Evolutionary conservation across 2,113 vertebrate species (phyloP).

Genomic region (Urocynchramus pylzowi): DNA sequence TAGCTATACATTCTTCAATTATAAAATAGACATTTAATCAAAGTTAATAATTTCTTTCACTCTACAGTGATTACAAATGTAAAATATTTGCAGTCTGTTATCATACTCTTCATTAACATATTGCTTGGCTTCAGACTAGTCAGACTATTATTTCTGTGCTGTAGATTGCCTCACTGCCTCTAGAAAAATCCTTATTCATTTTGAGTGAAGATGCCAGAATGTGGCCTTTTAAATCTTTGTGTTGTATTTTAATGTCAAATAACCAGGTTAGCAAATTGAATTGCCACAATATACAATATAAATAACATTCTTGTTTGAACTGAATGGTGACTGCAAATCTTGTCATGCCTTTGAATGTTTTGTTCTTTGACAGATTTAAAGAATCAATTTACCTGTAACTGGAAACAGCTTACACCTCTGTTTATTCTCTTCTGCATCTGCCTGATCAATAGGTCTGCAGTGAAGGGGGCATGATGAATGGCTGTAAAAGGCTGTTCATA

Average conservation of each 20-base stretch:
- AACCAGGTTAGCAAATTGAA: background rate
- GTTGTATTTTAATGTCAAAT: background rate
- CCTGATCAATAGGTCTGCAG: background rate
- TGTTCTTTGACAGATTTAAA: background rate
- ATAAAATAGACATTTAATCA: background rate
- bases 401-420: background rate
- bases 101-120: background rate
- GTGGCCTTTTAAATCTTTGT: background rate
- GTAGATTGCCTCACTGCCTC: background rate
- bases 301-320: background rate
- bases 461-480: background rate
- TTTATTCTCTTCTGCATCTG: background rate
- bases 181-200: background rate
- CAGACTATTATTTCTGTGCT: background rate
- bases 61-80: background rate
- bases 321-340: background rate
- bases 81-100: background rate
- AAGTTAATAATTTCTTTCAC: constrained; percentile 13
- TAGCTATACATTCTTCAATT: background rate
- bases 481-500: background rate
- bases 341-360: background rate
- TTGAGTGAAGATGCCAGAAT: background rate
- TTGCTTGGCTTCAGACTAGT: background rate
- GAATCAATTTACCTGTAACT: constrained; percentile 2
- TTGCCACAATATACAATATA: background rate